These are phyloP conservation scores for Linnaemya vulpina DNA, from an alignment of 2,888 invertebrate species.

Conservation along the genomic window DNA sequence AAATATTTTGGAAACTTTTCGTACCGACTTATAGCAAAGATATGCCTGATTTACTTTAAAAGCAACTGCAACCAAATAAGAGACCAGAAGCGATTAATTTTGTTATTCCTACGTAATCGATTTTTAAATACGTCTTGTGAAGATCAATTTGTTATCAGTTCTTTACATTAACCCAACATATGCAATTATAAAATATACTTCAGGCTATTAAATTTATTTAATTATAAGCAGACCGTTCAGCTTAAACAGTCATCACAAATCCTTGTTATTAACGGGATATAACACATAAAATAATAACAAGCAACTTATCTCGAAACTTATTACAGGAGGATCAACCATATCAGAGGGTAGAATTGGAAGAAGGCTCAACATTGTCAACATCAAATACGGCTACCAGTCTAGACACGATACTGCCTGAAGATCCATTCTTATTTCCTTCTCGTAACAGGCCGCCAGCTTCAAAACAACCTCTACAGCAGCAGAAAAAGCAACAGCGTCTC, in stretches of 20 bases:
- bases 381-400: constrained; percentile 86
- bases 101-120: constrained; percentile 15
- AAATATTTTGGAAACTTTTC: background rate
- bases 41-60: constrained; percentile 30
- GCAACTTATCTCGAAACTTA: background rate
- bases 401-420: constrained; percentile 83
- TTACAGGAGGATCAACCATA: constrained; percentile 80
- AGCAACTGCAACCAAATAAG: constrained; percentile 34
- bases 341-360: constrained; percentile 79
- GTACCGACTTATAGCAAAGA: no score
- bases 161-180: constrained; percentile 33
- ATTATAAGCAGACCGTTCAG: constrained; percentile 35
- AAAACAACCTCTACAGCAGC: constrained; percentile 72
- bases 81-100: constrained; percentile 22
- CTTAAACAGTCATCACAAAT: constrained; percentile 17
- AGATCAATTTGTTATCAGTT: constrained; percentile 63
- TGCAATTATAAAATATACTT: constrained; percentile 52
- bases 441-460: constrained; percentile 62
- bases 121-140: constrained; percentile 39
- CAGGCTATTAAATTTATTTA: constrained; percentile 32
- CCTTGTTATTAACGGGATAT: constrained; percentile 3
- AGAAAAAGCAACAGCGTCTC: constrained; percentile 74
- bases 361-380: constrained; percentile 84
- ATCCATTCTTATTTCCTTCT: constrained; percentile 80
- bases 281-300: background rate